Conservation (phyloP, 37 sponge, comb jelly and placozoan genomes). For the Theonella swinhoei region DNA sequence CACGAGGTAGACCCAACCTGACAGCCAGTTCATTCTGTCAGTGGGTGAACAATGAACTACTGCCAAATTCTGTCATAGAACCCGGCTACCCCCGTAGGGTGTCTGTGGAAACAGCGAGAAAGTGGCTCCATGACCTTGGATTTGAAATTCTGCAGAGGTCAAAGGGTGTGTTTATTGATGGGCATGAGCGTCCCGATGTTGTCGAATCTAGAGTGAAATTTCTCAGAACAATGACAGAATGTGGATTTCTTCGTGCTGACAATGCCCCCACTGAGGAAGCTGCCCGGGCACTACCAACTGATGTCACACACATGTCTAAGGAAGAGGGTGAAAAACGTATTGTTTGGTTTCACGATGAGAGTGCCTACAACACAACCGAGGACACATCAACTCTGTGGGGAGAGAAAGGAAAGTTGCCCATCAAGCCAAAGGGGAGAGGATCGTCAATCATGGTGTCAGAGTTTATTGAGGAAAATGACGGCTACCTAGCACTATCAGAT, state of each 20-base stretch:
- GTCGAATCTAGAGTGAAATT: too few species aligned
- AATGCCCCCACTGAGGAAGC: too few species aligned
- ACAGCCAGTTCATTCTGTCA: conserved; percentile 42
- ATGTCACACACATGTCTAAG: not conserved
- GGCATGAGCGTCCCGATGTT: conserved; percentile 39
- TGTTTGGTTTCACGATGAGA: conserved; percentile 49
- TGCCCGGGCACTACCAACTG: conserved; percentile 3
- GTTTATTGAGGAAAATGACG: conserved; percentile 38
- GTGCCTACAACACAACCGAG: too few species aligned
- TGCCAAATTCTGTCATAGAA: conserved; percentile 36
- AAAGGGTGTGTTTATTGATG: conserved; percentile 45
- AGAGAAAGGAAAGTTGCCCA: conserved; percentile 12
- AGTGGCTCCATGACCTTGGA: conserved; percentile 58
- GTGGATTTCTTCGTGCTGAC: too few species aligned
- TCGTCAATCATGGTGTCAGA: conserved; percentile 44
- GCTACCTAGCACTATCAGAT: conserved; percentile 30
- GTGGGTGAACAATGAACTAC: conserved; percentile 48
- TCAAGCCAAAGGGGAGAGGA: conserved; percentile 35
- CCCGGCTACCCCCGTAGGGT: conserved; percentile 42
- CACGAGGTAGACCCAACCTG: too few species aligned
- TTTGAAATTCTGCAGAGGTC: conserved; percentile 30
- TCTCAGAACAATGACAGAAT: too few species aligned
- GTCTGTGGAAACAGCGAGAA: conserved; percentile 37
- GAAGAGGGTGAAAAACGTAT: conserved; percentile 11
- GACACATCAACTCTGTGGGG: conserved; percentile 44